Evolutionary conservation across 1,140 invertebrate species (phyloP).

Genomic region (Augochlora pura): DNA sequence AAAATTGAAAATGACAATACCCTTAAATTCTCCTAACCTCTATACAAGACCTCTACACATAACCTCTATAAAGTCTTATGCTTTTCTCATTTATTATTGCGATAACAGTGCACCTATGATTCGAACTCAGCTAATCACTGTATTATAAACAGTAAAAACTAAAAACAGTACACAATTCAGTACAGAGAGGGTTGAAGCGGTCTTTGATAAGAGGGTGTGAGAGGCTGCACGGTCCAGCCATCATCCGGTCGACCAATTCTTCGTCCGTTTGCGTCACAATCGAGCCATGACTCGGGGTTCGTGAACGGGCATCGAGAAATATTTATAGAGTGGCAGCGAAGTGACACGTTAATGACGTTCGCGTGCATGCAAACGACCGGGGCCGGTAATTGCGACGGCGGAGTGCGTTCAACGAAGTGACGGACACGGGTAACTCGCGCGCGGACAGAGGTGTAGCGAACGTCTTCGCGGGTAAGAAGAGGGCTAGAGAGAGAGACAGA

Average conservation of each 20-base stretch:
- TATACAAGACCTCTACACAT: no score
- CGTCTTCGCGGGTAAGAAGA: neutral
- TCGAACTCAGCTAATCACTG: no score
- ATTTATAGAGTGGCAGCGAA: constrained; percentile 13
- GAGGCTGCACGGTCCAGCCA: neutral
- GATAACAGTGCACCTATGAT: no score
- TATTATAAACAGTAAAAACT: no score
- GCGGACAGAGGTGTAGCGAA: neutral
- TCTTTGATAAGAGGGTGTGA: no score
- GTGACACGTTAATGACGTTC: constrained; percentile 11
- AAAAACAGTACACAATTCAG: no score
- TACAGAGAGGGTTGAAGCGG: no score
- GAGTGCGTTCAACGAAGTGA: constrained; percentile 9
- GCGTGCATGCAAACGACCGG: constrained; percentile 3
- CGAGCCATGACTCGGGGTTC: neutral
- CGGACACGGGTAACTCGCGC: constrained; percentile 21
- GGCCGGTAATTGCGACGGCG: neutral
- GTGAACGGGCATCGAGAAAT: neutral
- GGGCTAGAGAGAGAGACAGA: no score
- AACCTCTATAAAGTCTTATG: no score
- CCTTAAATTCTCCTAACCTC: no score
- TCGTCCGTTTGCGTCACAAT: neutral
- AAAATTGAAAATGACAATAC: no score
- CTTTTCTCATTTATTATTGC: no score
- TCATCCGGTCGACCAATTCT: neutral